phyloP scores from a whole-genome alignment of 2,888 invertebrate genomes.

The Actias luna region DNA sequence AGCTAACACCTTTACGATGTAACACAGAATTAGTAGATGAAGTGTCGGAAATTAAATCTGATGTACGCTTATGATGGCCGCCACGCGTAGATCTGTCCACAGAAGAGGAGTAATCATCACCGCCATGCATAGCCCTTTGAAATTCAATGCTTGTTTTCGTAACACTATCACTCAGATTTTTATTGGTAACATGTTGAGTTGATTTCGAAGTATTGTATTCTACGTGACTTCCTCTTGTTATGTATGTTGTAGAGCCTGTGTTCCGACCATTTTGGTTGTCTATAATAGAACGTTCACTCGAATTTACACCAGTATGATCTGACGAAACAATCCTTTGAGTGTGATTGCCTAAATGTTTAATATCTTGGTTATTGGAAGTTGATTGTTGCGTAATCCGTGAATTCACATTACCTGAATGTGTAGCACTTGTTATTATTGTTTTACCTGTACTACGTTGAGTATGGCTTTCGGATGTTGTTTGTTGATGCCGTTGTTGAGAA shows the following conservation, averaged over 20 bases:
- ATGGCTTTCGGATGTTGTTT: constrained; percentile 31
- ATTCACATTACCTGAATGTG: constrained; percentile 40
- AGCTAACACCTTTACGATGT: constrained; percentile 86
- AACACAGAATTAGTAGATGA: constrained; percentile 89
- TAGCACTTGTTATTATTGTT: constrained; percentile 33
- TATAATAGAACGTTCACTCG: constrained; percentile 30
- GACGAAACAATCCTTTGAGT: constrained; percentile 49
- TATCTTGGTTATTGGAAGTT: constrained; percentile 22
- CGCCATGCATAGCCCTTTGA: constrained; percentile 75
- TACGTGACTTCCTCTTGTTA: constrained; percentile 42
- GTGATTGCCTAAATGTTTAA: constrained; percentile 39
- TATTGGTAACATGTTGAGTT: constrained; percentile 58
- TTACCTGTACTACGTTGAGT: constrained; percentile 36
- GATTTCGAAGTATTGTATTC: constrained; percentile 51
- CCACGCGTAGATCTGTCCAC: constrained; percentile 55
- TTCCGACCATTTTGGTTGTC: constrained; percentile 39
- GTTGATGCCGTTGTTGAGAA: constrained; percentile 30
- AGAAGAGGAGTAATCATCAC: constrained; percentile 38
- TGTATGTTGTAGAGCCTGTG: constrained; percentile 33
- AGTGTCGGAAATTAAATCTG: constrained; percentile 87
- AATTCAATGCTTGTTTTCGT: constrained; percentile 80
- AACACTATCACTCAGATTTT: constrained; percentile 69
- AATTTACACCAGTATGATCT: constrained; percentile 38
- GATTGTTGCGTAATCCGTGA: constrained; percentile 46
- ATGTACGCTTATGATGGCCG: constrained; percentile 87